These are phyloP conservation scores for Cromileptes altivelis DNA, from an alignment of 2,113 vertebrate genomes.

Conservation along the genomic window DNA sequence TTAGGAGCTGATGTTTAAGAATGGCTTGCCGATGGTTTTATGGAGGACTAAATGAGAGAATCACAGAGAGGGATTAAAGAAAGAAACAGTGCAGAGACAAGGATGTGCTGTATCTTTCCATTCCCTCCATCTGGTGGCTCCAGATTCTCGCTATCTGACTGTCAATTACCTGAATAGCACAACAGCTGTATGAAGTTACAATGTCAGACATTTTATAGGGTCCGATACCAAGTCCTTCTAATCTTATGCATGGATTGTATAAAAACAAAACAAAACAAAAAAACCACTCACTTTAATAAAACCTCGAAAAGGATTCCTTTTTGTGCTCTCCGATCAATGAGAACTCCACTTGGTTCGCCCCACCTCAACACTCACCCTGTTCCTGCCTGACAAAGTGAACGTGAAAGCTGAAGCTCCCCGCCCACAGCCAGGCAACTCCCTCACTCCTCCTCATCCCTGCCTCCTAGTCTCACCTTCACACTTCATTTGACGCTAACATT, in stretches of 20 bases:
- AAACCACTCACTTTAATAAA: slow-evolving; percentile 82
- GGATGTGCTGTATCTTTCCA: background rate
- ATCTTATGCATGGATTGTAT: slow-evolving; percentile 75
- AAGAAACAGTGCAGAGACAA: background rate
- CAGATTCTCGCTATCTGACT: slow-evolving; percentile 49
- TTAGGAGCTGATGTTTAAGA: background rate
- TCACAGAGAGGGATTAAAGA: background rate
- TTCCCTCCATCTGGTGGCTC: slow-evolving; percentile 48
- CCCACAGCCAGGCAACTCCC: slow-evolving; percentile 16
- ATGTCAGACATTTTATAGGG: slow-evolving; percentile 68
- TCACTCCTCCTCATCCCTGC: slow-evolving; percentile 8
- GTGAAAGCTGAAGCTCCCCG: slow-evolving; percentile 38
- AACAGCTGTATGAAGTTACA: slow-evolving; percentile 79
- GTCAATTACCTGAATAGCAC: slow-evolving; percentile 72
- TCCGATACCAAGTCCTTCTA: slow-evolving; percentile 64
- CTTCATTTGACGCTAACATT: slow-evolving; percentile 73
- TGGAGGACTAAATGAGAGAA: background rate
- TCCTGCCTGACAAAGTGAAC: slow-evolving; percentile 35
- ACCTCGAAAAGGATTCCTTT: slow-evolving; percentile 74
- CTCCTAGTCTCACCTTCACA: slow-evolving; percentile 65
- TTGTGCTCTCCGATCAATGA: slow-evolving; percentile 52
- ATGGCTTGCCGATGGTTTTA: slow-evolving; percentile 11
- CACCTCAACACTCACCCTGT: background rate
- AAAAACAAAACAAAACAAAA: slow-evolving; percentile 70
- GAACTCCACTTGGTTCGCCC: slow-evolving; percentile 22